Evolutionary conservation across 2,888 invertebrate genomes (phyloP).

Genomic region (Heliothis peltigera): DNA sequence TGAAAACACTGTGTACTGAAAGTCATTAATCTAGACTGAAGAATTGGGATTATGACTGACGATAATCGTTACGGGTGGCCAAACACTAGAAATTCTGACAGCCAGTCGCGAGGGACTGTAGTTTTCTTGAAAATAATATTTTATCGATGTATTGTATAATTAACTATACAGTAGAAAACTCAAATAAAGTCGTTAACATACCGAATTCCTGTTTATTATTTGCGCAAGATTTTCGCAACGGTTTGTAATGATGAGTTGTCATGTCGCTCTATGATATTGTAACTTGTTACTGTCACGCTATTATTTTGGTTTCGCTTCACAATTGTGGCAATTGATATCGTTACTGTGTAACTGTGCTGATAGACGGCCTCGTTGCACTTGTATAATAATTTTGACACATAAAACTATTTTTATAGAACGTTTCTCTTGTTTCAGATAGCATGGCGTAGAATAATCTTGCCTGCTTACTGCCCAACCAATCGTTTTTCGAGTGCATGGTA

Average conservation of each 20-base stretch:
- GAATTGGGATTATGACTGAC: too few species aligned
- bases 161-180: not conserved
- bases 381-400: constrained; percentile 47
- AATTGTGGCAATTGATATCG: constrained; percentile 64
- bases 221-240: constrained; percentile 34
- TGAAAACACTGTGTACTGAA: too few species aligned
- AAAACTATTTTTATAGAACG: constrained; percentile 30
- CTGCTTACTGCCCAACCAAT: constrained; percentile 38
- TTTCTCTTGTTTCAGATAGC: constrained; percentile 76
- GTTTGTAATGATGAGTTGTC: constrained; percentile 40
- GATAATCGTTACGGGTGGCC: too few species aligned
- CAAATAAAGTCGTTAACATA: constrained; percentile 10
- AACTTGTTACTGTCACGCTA: constrained; percentile 45
- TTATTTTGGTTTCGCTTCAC: constrained; percentile 61
- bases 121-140: too few species aligned
- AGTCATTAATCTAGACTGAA: too few species aligned
- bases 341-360: constrained; percentile 62
- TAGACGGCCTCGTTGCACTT: constrained; percentile 61
- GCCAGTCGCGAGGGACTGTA: too few species aligned
- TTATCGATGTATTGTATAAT: not conserved
- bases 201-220: constrained; percentile 25
- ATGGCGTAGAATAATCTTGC: constrained; percentile 72
- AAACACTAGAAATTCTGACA: too few species aligned
- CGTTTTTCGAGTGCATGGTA: constrained; percentile 37
- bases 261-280: constrained; percentile 39